These are phyloP conservation scores for Athalia circularis DNA, from an alignment of 2,888 invertebrate species.

Conservation along the genomic window DNA sequence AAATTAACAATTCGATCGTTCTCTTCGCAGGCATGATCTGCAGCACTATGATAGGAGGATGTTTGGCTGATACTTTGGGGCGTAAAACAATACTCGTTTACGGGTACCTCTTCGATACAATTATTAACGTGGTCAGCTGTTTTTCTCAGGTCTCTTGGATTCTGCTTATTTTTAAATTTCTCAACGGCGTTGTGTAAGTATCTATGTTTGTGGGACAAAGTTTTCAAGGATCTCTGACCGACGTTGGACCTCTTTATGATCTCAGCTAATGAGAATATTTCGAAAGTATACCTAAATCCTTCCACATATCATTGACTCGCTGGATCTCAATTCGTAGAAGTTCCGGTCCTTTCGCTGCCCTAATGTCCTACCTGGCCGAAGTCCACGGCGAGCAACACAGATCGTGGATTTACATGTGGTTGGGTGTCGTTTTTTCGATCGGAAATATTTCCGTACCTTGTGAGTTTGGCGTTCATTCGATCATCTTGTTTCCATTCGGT, in stretches of 20 bases:
- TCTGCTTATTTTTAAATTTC: conserved; percentile 68
- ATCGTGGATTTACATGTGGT: conserved; percentile 69
- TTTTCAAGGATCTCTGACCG: no score
- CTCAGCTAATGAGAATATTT: no score
- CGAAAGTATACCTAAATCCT: no score
- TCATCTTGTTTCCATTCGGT: not conserved
- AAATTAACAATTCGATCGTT: not conserved
- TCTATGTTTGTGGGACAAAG: not conserved
- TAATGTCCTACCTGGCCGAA: conserved; percentile 70
- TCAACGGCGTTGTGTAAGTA: conserved; percentile 70
- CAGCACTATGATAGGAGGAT: conserved; percentile 76
- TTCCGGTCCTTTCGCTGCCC: conserved; percentile 68
- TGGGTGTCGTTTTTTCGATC: conserved; percentile 67
- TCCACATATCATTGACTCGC: not conserved
- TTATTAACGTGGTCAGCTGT: conserved; percentile 64
- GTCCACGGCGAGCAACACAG: conserved; percentile 66
- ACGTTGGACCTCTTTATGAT: no score
- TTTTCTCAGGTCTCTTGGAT: conserved; percentile 68
- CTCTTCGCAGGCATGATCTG: conserved; percentile 74
- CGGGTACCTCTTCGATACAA: conserved; percentile 65
- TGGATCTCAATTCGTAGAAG: conserved; percentile 59
- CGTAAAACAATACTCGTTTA: conserved; percentile 67
- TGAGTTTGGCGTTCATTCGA: conserved; percentile 64
- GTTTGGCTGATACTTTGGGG: conserved; percentile 69
- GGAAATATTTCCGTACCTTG: conserved; percentile 77